A percentile compares a stretch with the other conserved stretches of the same genome.
Evolutionary conservation across 2,888 invertebrate species (phyloP).

Genomic region (Allophyes oxyacanthae): DNA sequence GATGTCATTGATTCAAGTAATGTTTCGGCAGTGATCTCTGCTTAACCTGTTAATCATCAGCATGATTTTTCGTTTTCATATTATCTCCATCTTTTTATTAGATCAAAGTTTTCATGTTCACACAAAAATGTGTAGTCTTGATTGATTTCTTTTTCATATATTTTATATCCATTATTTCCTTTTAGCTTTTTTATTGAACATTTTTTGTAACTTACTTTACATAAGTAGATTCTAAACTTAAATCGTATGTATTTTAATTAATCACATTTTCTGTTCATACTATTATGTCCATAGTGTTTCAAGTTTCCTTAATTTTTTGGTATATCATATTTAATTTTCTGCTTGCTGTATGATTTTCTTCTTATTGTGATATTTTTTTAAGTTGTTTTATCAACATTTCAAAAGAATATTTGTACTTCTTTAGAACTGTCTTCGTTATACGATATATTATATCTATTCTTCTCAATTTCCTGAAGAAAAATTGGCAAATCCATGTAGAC

Average conservation of each 20-base stretch:
- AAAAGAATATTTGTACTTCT: background rate
- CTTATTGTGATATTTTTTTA: background rate
- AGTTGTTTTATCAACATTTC: constrained; percentile 1
- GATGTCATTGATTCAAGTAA: too few species aligned
- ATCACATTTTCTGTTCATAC: too few species aligned
- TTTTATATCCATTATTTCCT: background rate
- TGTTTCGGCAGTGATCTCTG: too few species aligned
- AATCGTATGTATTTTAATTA: background rate
- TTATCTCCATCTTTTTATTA: too few species aligned
- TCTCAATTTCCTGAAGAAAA: background rate
- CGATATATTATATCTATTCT: too few species aligned
- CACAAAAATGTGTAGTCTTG: background rate
- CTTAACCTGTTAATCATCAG: too few species aligned
- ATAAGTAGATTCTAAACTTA: constrained; percentile 5
- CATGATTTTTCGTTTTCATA: too few species aligned
- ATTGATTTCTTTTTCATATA: background rate
- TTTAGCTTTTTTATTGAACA: background rate
- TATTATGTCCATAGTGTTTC: background rate
- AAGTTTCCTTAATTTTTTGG: background rate
- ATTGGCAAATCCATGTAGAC: constrained; percentile 4
- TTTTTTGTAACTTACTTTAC: too few species aligned
- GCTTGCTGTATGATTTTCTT: background rate
- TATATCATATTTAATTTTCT: background rate
- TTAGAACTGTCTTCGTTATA: background rate
- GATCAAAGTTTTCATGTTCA: too few species aligned